Evolutionary conservation across 2,888 invertebrate genomes (phyloP).

Genomic region (Silvanus unidentatus): DNA sequence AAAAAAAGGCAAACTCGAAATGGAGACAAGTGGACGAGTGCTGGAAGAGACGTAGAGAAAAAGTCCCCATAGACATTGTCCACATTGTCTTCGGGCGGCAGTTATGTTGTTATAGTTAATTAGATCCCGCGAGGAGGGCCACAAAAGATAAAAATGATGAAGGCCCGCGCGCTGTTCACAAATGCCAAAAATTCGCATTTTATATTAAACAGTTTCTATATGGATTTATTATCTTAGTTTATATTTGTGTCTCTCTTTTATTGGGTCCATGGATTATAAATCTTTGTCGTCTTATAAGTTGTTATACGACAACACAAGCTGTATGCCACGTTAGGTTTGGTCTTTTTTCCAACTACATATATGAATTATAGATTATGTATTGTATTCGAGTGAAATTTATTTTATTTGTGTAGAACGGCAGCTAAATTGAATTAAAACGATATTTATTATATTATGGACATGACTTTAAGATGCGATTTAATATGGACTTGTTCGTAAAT

Average conservation of each 20-base stretch:
- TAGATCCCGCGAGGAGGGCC: conserved; percentile 13
- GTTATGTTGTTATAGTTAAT: conserved; percentile 38
- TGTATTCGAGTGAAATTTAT: conserved; percentile 40
- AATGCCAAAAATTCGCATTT: not conserved
- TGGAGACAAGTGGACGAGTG: too few species aligned
- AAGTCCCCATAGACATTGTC: too few species aligned
- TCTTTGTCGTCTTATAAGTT: conserved; percentile 19
- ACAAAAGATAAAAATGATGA: not conserved
- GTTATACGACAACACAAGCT: conserved; percentile 28
- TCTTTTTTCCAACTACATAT: conserved; percentile 19
- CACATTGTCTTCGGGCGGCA: conserved; percentile 40
- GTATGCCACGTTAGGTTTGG: conserved; percentile 27
- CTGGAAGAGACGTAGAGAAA: too few species aligned
- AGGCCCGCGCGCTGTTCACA: not conserved
- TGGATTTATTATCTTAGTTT: not conserved
- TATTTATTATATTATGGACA: conserved; percentile 31
- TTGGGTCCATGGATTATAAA: conserved; percentile 29
- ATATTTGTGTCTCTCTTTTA: conserved; percentile 19
- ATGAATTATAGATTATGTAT: conserved; percentile 45
- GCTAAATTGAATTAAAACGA: conserved; percentile 37
- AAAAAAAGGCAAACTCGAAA: too few species aligned
- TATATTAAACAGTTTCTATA: not conserved
- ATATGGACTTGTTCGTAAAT: conserved; percentile 21
- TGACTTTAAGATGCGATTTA: conserved; percentile 25
- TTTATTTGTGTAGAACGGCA: conserved; percentile 37